Conservation (phyloP, 2,113 vertebrate genomes). For the Brachyistius frenatus region DNA sequence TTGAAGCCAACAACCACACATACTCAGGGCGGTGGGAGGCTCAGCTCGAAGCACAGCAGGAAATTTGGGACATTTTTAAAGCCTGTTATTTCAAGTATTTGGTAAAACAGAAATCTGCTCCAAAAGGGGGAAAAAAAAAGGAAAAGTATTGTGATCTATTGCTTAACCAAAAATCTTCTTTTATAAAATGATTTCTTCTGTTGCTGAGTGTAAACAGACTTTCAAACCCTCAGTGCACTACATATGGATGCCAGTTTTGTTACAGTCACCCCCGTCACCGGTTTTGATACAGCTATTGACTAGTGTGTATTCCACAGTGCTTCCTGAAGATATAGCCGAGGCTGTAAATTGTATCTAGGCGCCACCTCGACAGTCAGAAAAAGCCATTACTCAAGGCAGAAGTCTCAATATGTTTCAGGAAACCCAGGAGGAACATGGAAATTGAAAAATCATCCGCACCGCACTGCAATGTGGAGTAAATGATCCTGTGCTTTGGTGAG, state of each 20-base stretch:
- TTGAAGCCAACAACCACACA: conserved; percentile 60
- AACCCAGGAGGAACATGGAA: conserved; percentile 70
- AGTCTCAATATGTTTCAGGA: conserved; percentile 68
- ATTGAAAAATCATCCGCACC: conserved; percentile 68
- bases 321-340: conserved; percentile 37
- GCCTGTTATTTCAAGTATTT: not conserved
- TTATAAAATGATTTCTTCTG: too few relatives aligned
- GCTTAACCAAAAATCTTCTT: too few relatives aligned
- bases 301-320: conserved; percentile 41
- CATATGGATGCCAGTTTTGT: conserved; percentile 6
- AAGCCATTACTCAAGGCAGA: conserved; percentile 66
- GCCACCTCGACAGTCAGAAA: conserved; percentile 42
- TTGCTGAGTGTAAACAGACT: too few relatives aligned
- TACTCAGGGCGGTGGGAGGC: conserved; percentile 5
- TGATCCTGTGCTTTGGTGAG: conserved; percentile 66
- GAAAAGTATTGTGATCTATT: too few relatives aligned
- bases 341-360: conserved; percentile 65
- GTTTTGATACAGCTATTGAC: conserved; percentile 53
- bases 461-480: conserved; percentile 63
- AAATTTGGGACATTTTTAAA: not conserved
- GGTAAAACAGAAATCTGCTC: too few relatives aligned
- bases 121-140: too few relatives aligned
- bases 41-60: not conserved
- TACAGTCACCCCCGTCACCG: conserved; percentile 22
- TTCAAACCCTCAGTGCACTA: too few relatives aligned